Conservation (phyloP, 1,140 invertebrate species). For the Pygmarrhopalites habei region DNA sequence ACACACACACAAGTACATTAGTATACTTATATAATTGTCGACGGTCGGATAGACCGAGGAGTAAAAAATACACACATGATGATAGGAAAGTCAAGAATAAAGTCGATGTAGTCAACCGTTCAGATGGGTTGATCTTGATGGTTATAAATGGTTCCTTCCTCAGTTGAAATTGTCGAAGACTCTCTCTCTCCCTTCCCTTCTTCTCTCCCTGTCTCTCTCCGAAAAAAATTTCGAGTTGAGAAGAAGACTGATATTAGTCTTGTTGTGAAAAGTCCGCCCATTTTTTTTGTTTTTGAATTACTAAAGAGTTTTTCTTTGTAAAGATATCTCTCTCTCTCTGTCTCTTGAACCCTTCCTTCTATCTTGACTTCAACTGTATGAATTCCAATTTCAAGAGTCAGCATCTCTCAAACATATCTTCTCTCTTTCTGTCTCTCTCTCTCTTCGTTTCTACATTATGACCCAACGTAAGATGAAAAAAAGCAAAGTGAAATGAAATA, state of each 20-base stretch:
- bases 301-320: neutral
- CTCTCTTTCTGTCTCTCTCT: no score
- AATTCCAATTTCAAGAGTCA: no score
- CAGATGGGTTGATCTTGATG: neutral
- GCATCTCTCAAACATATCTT: no score
- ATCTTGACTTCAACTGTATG: neutral
- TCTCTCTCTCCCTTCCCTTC: neutral
- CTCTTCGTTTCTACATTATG: no score
- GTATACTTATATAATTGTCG: no score
- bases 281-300: constrained; percentile 15
- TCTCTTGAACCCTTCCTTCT: neutral
- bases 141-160: constrained; percentile 7
- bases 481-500: no score
- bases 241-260: constrained; percentile 7
- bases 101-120: neutral
- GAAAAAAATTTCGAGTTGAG: neutral
- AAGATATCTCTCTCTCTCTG: neutral
- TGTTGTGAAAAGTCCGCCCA: constrained; percentile 5
- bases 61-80: no score
- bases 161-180: constrained; percentile 1
- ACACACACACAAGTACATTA: no score
- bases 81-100: no score
- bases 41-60: no score
- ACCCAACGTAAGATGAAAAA: no score
- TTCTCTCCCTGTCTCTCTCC: neutral